Evolutionary conservation across 2,888 invertebrate genomes (phyloP), one percentile per base, ranked within the genome.

Genomic region (Eledona agricola): DNA sequence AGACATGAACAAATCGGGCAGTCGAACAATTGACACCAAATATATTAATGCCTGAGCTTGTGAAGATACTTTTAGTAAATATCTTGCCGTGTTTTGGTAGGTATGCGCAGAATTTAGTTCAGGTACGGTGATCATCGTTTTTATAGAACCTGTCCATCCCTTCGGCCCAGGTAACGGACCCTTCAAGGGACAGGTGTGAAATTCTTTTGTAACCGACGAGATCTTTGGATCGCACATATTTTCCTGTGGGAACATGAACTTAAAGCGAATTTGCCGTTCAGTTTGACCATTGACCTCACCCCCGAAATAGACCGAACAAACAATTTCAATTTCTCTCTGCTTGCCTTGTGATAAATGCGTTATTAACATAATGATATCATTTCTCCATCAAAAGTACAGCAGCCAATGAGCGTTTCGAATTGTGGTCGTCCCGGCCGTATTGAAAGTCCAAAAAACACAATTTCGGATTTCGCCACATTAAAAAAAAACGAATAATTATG

Each of bases 151-250:
- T 25, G 37, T 37, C 25, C 37, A 37, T 37, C 43, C 43, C 43
- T 16, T 20, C 11, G 3, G 12, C 29, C 6, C 32, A 45, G 31
- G 43, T 43, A 32, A 34, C 6, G 16, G 22, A 34, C 34, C 45
- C 45, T 45, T 16, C 12, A 16, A 32, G 15, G 22, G 34, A 34
- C 45, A 45, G 45, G 45, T 45, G 45, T 45, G 45, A 45, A 32
- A 45, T 45, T 45, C 45, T 34, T 45, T 45, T 25, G 10, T 19
- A 5, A 20, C 17, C 11, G 4, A 45, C 23, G 23, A 3, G 25
- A 16, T 15, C n/a, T 42, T 22, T 15, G 42, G 22, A 45, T 17
- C 11, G 9, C 2, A 22, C 16, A 17, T 4, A 19, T 19, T 19
- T 19, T 9, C 6, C 23, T 10, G 6, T 1, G 15, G 13, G 17